phyloP scores from a whole-genome alignment of 2,797 vertebrate species.

The Ataeniobius toweri region DNA sequence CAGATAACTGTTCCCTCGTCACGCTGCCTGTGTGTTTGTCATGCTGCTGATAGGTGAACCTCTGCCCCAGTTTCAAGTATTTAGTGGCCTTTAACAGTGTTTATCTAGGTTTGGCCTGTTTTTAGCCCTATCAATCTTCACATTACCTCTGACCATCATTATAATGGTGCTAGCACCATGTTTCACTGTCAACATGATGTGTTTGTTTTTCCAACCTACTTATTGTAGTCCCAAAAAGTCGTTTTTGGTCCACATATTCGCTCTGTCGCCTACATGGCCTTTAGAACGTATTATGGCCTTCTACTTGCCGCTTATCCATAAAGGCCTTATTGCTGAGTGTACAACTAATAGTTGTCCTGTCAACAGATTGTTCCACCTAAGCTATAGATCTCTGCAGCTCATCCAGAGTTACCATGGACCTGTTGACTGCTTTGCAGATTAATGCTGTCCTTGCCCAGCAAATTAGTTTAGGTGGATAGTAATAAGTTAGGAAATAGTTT shows the following conservation, averaged over 20 bases:
- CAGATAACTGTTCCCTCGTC: background rate
- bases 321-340: background rate
- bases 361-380: too few relatives aligned
- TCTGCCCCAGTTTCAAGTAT: background rate
- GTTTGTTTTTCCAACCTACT: background rate
- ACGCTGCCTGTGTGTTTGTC: background rate
- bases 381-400: too few relatives aligned
- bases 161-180: too few relatives aligned
- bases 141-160: background rate
- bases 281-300: background rate
- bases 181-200: too few relatives aligned
- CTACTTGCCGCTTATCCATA: background rate
- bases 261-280: background rate
- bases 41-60: background rate
- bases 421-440: too few relatives aligned
- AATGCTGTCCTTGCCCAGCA: too few relatives aligned
- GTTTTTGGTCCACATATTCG: background rate
- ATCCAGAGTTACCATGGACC: too few relatives aligned
- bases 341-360: background rate
- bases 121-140: background rate
- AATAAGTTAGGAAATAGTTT: too few relatives aligned
- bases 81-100: background rate
- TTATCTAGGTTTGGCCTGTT: background rate
- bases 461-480: too few relatives aligned
- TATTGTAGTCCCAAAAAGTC: background rate